Evolutionary conservation across 2,888 invertebrate genomes (phyloP).

Genomic region (Microctonus hyperodae): DNA sequence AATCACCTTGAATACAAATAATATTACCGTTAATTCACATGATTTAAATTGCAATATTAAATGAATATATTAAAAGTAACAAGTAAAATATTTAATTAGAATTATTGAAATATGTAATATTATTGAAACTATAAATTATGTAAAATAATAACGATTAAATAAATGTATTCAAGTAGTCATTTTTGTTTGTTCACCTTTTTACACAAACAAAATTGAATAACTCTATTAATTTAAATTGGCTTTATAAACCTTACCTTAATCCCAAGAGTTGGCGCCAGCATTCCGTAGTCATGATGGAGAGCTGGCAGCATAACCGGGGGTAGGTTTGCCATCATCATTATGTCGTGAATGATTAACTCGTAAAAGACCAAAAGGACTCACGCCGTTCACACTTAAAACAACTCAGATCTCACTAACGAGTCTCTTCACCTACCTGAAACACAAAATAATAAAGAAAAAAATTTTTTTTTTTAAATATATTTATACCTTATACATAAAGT

Average conservation of each 20-base stretch:
- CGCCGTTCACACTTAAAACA: slow-evolving; percentile 43
- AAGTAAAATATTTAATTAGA: no score
- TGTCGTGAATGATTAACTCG: slow-evolving; percentile 42
- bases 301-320: slow-evolving; percentile 62
- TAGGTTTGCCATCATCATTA: slow-evolving; percentile 63
- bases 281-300: slow-evolving; percentile 59
- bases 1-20: no score
- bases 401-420: background rate
- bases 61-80: no score
- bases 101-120: no score
- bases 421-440: slow-evolving; percentile 60
- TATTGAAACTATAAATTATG: no score
- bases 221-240: background rate
- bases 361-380: slow-evolving; percentile 14
- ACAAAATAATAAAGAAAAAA: slow-evolving; percentile 37
- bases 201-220: background rate
- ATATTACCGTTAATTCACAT: no score
- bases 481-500: background rate
- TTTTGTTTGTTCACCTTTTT: slow-evolving; percentile 27
- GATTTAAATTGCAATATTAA: no score
- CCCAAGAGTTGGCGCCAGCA: slow-evolving; percentile 60
- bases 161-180: no score
- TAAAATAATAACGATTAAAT: no score
- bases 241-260: slow-evolving; percentile 56
- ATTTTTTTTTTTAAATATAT: background rate